phyloP scores from a whole-genome alignment of 2,113 vertebrate species.

The Columba janthina region DNA sequence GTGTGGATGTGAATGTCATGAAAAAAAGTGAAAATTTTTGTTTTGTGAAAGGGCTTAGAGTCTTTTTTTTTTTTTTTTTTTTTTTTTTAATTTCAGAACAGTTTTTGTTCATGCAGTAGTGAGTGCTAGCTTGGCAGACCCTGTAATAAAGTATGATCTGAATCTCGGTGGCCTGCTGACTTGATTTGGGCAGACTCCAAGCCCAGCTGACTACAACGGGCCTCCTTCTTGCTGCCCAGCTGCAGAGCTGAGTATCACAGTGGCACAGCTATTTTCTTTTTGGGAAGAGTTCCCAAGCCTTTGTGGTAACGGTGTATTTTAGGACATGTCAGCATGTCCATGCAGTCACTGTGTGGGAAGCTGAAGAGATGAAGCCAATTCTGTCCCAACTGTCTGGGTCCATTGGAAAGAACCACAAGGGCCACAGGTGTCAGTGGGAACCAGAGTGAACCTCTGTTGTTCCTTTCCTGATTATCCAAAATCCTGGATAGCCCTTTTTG shows the following conservation, averaged over 20 bases:
- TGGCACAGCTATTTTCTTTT: background rate
- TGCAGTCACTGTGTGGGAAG: background rate
- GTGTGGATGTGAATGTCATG: background rate
- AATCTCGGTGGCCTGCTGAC: background rate
- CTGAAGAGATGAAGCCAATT: background rate
- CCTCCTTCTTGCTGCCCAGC: background rate
- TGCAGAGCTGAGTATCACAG: background rate
- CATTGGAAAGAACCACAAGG: background rate
- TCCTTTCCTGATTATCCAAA: background rate
- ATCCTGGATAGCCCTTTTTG: background rate
- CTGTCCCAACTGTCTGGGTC: background rate
- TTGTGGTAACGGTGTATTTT: background rate
- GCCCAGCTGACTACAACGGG: background rate
- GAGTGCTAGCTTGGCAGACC: background rate
- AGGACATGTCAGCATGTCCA: rapidly evolving
- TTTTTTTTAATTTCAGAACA: background rate
- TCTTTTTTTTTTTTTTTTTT: too few relatives aligned
- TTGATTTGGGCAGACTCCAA: background rate
- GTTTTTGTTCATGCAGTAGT: background rate
- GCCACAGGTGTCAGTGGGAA: background rate
- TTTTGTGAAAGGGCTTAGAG: background rate
- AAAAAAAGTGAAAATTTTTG: background rate
- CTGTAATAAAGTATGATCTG: background rate
- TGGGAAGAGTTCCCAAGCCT: background rate
- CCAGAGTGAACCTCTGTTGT: background rate